phyloP scores from a whole-genome alignment of 2,113 vertebrate genomes.

The Balaenoptera acutorostrata region DNA sequence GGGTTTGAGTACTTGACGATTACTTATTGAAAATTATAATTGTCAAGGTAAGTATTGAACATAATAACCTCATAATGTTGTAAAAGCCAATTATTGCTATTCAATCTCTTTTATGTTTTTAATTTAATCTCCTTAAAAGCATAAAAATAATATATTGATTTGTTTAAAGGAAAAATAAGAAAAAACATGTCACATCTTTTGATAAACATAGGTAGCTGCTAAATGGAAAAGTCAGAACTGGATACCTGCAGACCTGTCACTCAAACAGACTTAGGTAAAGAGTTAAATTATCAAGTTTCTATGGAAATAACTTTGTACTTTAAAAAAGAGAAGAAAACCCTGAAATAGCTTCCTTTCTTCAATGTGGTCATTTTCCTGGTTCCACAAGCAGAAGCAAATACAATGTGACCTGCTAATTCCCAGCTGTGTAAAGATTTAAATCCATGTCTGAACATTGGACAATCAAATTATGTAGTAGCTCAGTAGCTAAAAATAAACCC shows the following conservation, averaged over 20 bases:
- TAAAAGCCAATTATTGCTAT: not conserved
- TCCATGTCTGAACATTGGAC: conserved; percentile 55
- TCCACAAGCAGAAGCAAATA: conserved; percentile 44
- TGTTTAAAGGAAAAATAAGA: not conserved
- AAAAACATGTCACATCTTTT: not conserved
- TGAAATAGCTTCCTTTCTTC: conserved; percentile 29
- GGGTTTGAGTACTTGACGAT: not conserved
- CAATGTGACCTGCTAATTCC: conserved; percentile 56
- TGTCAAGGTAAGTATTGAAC: conserved; percentile 11
- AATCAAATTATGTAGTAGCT: conserved; percentile 61
- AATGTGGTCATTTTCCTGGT: conserved; percentile 35
- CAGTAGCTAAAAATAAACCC: conserved; percentile 62
- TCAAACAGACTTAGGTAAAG: not conserved
- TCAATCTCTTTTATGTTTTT: not conserved
- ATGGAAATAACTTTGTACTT: conserved; percentile 36
- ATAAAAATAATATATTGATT: not conserved
- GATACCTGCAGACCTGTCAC: not conserved
- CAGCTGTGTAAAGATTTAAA: conserved; percentile 60
- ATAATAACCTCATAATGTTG: not conserved
- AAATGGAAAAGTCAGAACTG: not conserved
- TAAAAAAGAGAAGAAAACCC: conserved; percentile 32
- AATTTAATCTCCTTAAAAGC: not conserved
- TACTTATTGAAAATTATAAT: conserved; percentile 38
- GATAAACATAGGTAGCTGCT: not conserved
- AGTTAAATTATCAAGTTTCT: conserved; percentile 36